A percentile compares a stretch with the other conserved stretches of the same genome.
Evolutionary conservation across 2,113 vertebrate species (phyloP).

Genomic region (Cyprinodon brontotheroides): DNA sequence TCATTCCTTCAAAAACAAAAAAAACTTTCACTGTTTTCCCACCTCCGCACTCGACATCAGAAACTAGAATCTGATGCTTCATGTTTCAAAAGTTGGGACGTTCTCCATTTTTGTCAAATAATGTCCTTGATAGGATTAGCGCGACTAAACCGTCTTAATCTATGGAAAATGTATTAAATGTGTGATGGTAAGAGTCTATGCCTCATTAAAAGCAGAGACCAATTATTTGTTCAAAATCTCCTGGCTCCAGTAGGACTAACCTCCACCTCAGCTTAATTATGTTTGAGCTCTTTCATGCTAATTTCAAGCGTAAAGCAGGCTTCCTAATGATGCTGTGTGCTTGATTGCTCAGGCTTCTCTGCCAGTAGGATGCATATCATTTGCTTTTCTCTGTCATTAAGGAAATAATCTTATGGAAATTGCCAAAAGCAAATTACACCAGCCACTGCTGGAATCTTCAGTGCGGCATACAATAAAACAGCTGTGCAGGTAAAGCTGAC

Average conservation of each 20-base stretch:
- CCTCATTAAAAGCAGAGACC: constrained; percentile 44
- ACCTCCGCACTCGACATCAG: no score
- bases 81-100: background rate
- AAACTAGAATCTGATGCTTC: background rate
- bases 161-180: constrained; percentile 29
- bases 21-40: background rate
- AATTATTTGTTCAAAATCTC: constrained; percentile 62
- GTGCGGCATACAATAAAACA: constrained; percentile 23
- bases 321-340: constrained; percentile 55
- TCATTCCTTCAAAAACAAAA: background rate
- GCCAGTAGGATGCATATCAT: constrained; percentile 55
- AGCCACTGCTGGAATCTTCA: constrained; percentile 43
- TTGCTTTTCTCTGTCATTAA: constrained; percentile 69
- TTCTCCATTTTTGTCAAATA: constrained; percentile 22
- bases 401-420: constrained; percentile 71
- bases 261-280: constrained; percentile 67
- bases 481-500: constrained; percentile 40
- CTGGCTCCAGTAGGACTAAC: constrained; percentile 58
- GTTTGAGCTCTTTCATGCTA: constrained; percentile 55
- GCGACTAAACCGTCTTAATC: background rate
- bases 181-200: constrained; percentile 36
- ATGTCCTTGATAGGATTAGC: constrained; percentile 26
- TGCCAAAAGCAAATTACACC: constrained; percentile 69
- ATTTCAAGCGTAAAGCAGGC: constrained; percentile 62
- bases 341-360: constrained; percentile 52